Evolutionary conservation across 2,113 vertebrate genomes (phyloP), one percentile per base, ranked within the genome.

Genomic region (Boleophthalmus pectinirostris): DNA sequence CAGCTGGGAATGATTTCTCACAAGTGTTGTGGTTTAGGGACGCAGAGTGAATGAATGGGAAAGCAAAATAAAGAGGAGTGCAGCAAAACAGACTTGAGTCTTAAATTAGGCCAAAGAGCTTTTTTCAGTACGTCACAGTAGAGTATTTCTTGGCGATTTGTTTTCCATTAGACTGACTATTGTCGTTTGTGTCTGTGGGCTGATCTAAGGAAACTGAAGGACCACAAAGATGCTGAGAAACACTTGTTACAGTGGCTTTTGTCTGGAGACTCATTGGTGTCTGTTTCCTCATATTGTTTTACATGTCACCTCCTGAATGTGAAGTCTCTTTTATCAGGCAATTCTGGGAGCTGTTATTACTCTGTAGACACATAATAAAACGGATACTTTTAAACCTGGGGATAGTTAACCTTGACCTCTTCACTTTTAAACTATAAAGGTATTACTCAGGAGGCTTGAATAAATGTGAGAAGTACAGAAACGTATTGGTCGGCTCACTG

Each of bases 1-100:
- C 90, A 91, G 88, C 87, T 92, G 91, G 87, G 68, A 82, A 69
- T 88, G 81, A 90, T 91, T 91, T 88, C 66, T 73, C 81, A 72
- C 87, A 85, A 88, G 87, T 84, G 86, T 84, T 90, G 86, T 74
- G 89, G 88, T 90, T 91, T 79, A 75, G 77, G 47, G 81, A 82
- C 81, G 70, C 57, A 81, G 69, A 81, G 72, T 6, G 68, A 83
- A 77, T 66, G 69, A 83, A 82, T 82, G 81, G 74, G 75, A 74
- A 81, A 82, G 78, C 21, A 65, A 81, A 87, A 87, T 78, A 77
- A 35, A 64, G 75, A 84, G 66, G 77, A 82, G 72, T 51, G 58
- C 70, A 76, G 70, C 24, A 73, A 80, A 86, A 74, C 12, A 49
- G 72, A 83, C 70, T 75, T 69, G 75, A 66, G 21, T 45, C 70